A percentile compares a stretch with the other conserved stretches of the same genome.
These are phyloP conservation scores for Apis mellifera DNA, from an alignment of 1,140 invertebrate genomes.

Conservation along the genomic window DNA sequence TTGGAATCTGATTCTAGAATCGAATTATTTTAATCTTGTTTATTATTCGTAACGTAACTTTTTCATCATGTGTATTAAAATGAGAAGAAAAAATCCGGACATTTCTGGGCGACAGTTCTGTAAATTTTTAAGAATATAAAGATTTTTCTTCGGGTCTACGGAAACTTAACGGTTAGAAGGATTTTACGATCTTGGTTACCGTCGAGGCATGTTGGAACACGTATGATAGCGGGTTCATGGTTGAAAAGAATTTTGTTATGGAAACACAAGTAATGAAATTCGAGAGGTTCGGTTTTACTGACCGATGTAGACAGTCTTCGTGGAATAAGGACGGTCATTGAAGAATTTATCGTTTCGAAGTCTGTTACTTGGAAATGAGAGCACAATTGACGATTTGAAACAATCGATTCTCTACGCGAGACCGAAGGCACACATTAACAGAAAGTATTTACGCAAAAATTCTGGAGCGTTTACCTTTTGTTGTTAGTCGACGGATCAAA, in stretches of 20 bases:
- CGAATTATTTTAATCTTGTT: conserved; percentile 35
- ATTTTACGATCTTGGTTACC: conserved; percentile 39
- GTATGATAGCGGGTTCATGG: conserved; percentile 68
- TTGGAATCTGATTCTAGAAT: conserved; percentile 53
- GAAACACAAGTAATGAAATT: conserved; percentile 72
- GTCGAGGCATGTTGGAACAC: conserved; percentile 8
- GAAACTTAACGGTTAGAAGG: background rate
- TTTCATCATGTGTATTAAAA: background rate
- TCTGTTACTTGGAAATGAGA: conserved; percentile 1
- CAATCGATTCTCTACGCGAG: conserved; percentile 42
- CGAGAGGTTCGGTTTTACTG: conserved; percentile 60
- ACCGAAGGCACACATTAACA: conserved; percentile 11
- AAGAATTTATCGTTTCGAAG: conserved; percentile 51
- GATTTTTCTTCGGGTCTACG: background rate
- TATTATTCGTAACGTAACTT: background rate
- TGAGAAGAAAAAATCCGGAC: too few species aligned
- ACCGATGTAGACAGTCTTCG: conserved; percentile 44
- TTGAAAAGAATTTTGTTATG: conserved; percentile 74
- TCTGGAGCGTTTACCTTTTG: background rate
- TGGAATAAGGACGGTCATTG: conserved; percentile 60
- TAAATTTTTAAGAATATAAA: background rate
- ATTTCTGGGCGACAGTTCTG: too few species aligned
- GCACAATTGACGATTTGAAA: conserved; percentile 17
- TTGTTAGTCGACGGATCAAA: conserved; percentile 30
- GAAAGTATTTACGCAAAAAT: conserved; percentile 9